Evolutionary conservation across 2,888 invertebrate species (phyloP), one percentile per base, ranked within the genome.

Genomic region (Adela reaumurella): DNA sequence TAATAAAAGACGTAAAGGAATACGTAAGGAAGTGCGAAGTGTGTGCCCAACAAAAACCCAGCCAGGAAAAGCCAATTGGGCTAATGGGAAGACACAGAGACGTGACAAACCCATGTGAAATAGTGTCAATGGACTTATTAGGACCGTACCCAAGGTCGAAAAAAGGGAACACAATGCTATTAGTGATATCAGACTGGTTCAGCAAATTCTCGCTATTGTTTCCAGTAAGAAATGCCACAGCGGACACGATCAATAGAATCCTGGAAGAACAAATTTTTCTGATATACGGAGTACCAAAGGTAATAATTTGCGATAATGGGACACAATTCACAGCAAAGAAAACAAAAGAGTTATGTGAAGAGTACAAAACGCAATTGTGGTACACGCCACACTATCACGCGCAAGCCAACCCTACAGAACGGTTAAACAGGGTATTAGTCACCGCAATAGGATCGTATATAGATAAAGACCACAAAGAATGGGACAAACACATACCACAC

Each of bases 361-460:
- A 48, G 1, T 53, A 51, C n/a, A 49, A 49, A 2, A n/a, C 19
- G 1, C 17, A 52, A 14, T 24, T 52, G 8, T 53, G 52, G 54
- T 53, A 48, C 8, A 55, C 55, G 1, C 54, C 55, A 3, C 45
- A 51, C 14, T 63, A 65, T 49, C 57, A 61, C 16, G 61, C 65
- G 0, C 64, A 65, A 53, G 51, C 52, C 1, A 64, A 65, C 49
- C 59, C 61, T 2, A 60, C 61, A 0, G 65, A 66, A 48, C 49
- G 61, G 0, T 55, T 58, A 0, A 64, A 64, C 49, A 47, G 58
- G 17, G 58, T 59, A 0, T 48, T 65, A 1, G 55, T 59, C 10
- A 58, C 58, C 2, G 58, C 57, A 48, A 56, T 63, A 5, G 44
- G 59, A n/a, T 53, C 58, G 1, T 62, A 56, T 46, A 49, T 59